Base-by-base conservation (phyloP, 2,888 invertebrate genomes). In the Plagodis dolabraria region DNA sequence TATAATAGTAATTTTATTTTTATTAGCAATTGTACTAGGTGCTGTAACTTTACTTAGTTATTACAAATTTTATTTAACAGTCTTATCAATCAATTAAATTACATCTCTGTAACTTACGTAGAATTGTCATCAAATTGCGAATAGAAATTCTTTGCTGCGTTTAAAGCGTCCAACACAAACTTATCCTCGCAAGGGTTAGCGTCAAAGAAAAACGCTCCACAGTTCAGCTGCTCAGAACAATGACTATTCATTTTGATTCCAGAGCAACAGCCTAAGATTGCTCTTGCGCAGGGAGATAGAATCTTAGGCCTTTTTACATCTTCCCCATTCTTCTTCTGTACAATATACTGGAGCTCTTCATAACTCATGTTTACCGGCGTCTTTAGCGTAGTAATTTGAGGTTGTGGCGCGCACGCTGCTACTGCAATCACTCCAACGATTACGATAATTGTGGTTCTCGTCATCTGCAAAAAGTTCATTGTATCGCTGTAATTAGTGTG, bases 131-230 rank as follows among this genome's bases (percentile, higher is more conserved):
- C 77, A 7, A 86, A 77, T 62, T 90, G 89, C 48, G 81, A 72
- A 61, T 92, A 92, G 64, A 87, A 92, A 42, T 53, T 63, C 53
- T 71, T 83, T 0, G 92, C 94, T 0, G 92, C 88, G 11, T 83
- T 85, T 34, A 95, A 77, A 9, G 96, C 96, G 0, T 94, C 93
- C 42, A 88, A 70, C 0, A 94, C 89, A 55, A 95, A 94, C 7
- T 93, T 89, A 10, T 93, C 92, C 6, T 94, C 94, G 79, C 97
- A 97, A 0, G 96, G 96, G 76, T 95, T 95, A 61, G 94, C 95
- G 65, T 95, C 96, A 93, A 96, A 96, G 85, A 96, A 96, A 52
- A 94, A 94, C 0, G 96, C 96, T 0, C 94, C 94, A 77, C 97
- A 97, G 7, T 95, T 94, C 54, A 95, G 84, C 7, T 93, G 86